phyloP scores from a whole-genome alignment of 2,113 vertebrate species.

The Monopterus albus region DNA sequence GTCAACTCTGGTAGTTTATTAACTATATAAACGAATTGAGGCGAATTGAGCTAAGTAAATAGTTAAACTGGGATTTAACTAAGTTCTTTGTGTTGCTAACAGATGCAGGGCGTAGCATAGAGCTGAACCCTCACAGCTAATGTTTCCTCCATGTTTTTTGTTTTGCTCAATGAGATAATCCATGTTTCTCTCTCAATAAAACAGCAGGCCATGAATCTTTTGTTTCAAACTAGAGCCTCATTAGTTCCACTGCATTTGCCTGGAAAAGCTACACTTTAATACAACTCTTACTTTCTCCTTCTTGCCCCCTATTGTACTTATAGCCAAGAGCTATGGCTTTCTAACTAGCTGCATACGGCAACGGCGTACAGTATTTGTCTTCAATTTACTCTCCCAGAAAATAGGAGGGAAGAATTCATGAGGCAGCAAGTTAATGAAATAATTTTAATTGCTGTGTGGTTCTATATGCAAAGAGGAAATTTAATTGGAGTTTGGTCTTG shows the following conservation, averaged over 20 bases:
- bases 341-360: constrained; percentile 46
- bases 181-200: constrained; percentile 32
- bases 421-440: constrained; percentile 63
- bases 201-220: constrained; percentile 43
- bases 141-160: constrained; percentile 32
- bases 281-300: constrained; percentile 58
- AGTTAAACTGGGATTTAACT: too few relatives aligned
- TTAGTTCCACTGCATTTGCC: constrained; percentile 71
- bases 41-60: too few relatives aligned
- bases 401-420: constrained; percentile 24
- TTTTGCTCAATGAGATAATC: constrained; percentile 46
- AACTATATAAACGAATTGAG: too few relatives aligned
- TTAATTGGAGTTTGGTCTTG: constrained; percentile 60
- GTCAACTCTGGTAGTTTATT: too few relatives aligned
- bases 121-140: constrained; percentile 26
- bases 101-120: too few relatives aligned
- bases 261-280: constrained; percentile 54
- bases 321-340: constrained; percentile 55
- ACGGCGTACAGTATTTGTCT: constrained; percentile 42
- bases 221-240: constrained; percentile 58
- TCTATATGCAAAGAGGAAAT: constrained; percentile 61
- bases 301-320: constrained; percentile 24
- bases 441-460: constrained; percentile 63
- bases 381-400: constrained; percentile 50
- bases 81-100: too few relatives aligned